These are phyloP conservation scores for Tineola bisselliella DNA, from an alignment of 2,888 invertebrate genomes.

Conservation along the genomic window DNA sequence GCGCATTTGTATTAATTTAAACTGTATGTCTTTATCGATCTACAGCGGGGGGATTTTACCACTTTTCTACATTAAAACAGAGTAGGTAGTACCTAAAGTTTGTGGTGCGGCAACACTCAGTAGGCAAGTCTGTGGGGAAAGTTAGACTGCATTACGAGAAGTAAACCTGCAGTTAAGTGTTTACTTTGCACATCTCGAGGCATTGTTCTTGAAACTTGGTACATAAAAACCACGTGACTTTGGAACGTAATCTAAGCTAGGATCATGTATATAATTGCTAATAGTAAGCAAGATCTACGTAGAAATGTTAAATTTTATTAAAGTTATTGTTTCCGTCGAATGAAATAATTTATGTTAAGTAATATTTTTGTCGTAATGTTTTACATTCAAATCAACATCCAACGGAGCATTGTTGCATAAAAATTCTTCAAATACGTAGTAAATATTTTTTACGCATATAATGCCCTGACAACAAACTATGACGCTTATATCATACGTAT, in stretches of 20 bases:
- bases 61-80: constrained; percentile 38
- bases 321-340: not conserved
- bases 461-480: too few species aligned
- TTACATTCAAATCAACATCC: too few species aligned
- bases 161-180: constrained; percentile 62
- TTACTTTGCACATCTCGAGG: constrained; percentile 58
- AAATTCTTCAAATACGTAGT: too few species aligned
- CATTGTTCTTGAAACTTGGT: constrained; percentile 39
- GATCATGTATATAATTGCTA: not conserved
- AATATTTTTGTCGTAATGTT: too few species aligned
- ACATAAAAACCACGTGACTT: constrained; percentile 49
- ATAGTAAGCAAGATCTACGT: not conserved
- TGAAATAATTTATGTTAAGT: not conserved
- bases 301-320: too few species aligned
- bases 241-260: constrained; percentile 12
- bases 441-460: too few species aligned
- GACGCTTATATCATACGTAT: too few species aligned
- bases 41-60: not conserved
- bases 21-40: not conserved
- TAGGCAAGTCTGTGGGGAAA: constrained; percentile 44
- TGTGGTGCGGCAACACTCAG: constrained; percentile 29
- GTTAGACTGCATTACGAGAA: constrained; percentile 56
- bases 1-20: not conserved
- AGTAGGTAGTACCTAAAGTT: constrained; percentile 38
- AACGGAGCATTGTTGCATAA: too few species aligned